Evolutionary conservation across 1,140 invertebrate species (phyloP).

Genomic region (Aphis gossypii): DNA sequence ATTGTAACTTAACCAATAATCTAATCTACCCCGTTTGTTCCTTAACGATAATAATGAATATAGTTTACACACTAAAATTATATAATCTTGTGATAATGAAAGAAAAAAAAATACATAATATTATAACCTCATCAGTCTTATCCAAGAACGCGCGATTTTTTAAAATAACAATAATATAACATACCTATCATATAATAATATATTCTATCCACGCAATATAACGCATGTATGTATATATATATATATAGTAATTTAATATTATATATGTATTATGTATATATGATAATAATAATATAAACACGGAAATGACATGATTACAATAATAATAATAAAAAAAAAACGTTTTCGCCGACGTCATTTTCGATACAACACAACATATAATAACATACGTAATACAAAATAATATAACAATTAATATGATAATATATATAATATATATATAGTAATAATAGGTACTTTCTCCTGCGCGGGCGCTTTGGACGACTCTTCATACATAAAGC

Average conservation of each 20-base stretch:
- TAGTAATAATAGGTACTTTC: not conserved
- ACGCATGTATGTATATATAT: too few species aligned
- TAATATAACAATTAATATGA: not conserved
- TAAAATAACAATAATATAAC: not conserved
- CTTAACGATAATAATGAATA: too few species aligned
- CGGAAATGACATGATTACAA: not conserved
- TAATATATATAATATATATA: not conserved
- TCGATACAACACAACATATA: not conserved
- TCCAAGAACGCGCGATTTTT: slow-evolving; percentile 13
- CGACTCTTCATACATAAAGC: too few species aligned
- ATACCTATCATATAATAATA: not conserved
- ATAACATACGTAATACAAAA: too few species aligned
- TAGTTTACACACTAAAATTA: too few species aligned
- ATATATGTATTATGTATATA: too few species aligned
- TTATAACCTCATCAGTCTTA: not conserved
- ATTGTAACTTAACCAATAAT: too few species aligned
- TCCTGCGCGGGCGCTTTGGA: not conserved
- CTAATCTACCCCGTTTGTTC: too few species aligned
- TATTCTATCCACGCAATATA: too few species aligned
- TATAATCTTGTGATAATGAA: too few species aligned
- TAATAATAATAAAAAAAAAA: not conserved
- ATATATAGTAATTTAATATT: too few species aligned
- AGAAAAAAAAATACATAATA: too few species aligned
- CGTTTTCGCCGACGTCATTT: not conserved
- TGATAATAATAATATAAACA: not conserved